Conservation (phyloP, 2,888 invertebrate genomes). For the Watsonalla cultraria region DNA sequence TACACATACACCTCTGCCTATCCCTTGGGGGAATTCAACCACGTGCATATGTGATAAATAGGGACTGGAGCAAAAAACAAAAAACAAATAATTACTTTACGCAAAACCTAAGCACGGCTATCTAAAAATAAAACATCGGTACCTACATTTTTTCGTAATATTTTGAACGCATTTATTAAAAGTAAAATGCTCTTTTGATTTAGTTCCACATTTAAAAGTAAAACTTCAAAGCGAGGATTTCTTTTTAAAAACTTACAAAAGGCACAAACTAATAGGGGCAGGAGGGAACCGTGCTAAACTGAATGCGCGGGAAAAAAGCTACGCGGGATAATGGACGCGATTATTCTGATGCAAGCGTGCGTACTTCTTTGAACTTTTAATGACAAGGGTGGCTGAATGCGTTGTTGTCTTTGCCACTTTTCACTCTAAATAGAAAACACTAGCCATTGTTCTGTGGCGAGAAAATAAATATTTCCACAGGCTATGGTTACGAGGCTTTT, state of each 20-base stretch:
- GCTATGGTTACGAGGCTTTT: neutral
- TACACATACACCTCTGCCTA: too few relatives aligned
- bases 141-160: too few relatives aligned
- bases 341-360: slow-evolving; percentile 7
- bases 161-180: too few relatives aligned
- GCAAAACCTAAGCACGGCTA: too few relatives aligned
- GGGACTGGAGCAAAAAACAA: too few relatives aligned
- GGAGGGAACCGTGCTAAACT: slow-evolving; percentile 12
- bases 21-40: too few relatives aligned
- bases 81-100: too few relatives aligned
- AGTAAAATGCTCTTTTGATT: too few relatives aligned
- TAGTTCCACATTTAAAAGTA: neutral
- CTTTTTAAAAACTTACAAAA: slow-evolving; percentile 7
- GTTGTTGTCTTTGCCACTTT: slow-evolving; percentile 8
- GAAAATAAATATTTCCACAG: neutral
- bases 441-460: slow-evolving; percentile 1
- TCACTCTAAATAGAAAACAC: slow-evolving; percentile 3
- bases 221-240: neutral
- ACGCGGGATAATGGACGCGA: neutral
- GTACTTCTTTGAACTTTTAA: slow-evolving; percentile 11
- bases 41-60: too few relatives aligned
- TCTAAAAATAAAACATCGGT: too few relatives aligned
- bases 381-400: slow-evolving; percentile 17
- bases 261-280: slow-evolving; percentile 15
- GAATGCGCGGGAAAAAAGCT: slow-evolving; percentile 4